Percentiles rank a stretch among this genome's conserved stretches.
phyloP scores from a whole-genome alignment of 2,113 vertebrate genomes.

The Conger conger region DNA sequence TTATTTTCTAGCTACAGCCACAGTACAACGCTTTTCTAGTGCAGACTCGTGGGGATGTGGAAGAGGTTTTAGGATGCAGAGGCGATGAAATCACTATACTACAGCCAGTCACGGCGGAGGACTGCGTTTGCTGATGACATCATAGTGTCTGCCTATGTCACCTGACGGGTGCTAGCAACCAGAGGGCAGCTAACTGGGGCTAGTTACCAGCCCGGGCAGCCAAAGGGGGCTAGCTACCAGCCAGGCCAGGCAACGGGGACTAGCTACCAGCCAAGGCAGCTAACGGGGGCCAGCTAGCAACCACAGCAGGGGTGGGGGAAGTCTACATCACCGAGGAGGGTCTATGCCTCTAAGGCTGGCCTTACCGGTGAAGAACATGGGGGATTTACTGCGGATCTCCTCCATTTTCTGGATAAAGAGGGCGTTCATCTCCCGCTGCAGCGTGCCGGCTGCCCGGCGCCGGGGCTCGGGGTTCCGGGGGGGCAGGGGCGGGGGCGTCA shows the following conservation, averaged over 20 bases:
- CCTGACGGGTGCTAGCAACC: not conserved
- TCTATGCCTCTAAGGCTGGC: slow-evolving; percentile 18
- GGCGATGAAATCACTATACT: not conserved
- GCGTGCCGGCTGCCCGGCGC: slow-evolving; percentile 81
- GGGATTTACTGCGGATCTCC: slow-evolving; percentile 90
- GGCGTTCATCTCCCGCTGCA: slow-evolving; percentile 94
- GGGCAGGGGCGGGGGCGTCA: slow-evolving; percentile 64
- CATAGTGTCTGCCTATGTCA: not conserved
- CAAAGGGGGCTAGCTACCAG: too few relatives aligned
- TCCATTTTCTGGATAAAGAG: slow-evolving; percentile 95
- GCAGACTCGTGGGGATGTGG: not conserved
- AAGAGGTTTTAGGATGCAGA: not conserved
- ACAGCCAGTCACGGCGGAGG: not conserved
- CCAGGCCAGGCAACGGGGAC: too few relatives aligned
- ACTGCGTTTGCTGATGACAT: not conserved
- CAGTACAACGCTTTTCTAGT: not conserved
- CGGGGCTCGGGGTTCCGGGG: slow-evolving; percentile 68
- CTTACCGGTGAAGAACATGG: slow-evolving; percentile 95
- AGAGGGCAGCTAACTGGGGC: too few relatives aligned
- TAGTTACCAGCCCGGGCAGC: too few relatives aligned
- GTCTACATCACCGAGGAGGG: not conserved
- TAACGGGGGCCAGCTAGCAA: not conserved
- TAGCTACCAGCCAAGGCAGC: too few relatives aligned
- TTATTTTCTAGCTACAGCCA: not conserved
- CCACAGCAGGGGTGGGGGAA: not conserved